Base-by-base conservation (phyloP, 2,797 vertebrate genomes). In the Sphenodon punctatus region DNA sequence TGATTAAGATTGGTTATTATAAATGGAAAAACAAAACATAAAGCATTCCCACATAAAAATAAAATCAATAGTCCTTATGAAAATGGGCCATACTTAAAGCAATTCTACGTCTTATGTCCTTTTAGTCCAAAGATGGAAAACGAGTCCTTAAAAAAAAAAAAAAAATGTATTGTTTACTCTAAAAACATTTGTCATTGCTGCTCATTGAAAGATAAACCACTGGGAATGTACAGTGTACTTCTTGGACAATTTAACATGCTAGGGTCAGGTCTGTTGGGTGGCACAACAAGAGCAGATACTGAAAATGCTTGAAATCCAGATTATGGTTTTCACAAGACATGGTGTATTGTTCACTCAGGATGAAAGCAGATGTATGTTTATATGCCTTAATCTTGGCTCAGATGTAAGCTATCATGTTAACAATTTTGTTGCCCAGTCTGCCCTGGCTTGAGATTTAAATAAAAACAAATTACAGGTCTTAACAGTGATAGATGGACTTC, bases 401-500 rank as follows among this genome's bases (percentile, higher is more conserved):
- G 66, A 87, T 90, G 85, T 78, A 91, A 94, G 94, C 88, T 88
- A 92, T 95, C 88, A 83, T 87, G 93, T 93, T 93, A 90, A 94
- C 78, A 85, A 86, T 92, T 91, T 89, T 85, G 89, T 93, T 89
- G 90, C 93, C 93, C 91, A 84, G 87, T 71, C 90, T 82, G 79
- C 93, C 95, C 92, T 92, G 95, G 94, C 86, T 93, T 89, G 94
- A 94, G 93, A 95, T 95, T 95, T 96, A 95, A 96, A 96, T 95
- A 95, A 96, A 96, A 95, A 95, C 94, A 96, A 96, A 95, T 96
- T 95, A 96, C 93, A 94, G 94, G 92, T 94, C 95, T 96, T 96
- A 96, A 96, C 95, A 95, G 95, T 96, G 95, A 96, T 96, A 91
- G 95, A 96, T 96, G 95, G 94, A 96, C 93, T 96, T 93, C 93